Conservation (phyloP, 2,113 vertebrate genomes). For the Macroglossus sobrinus region DNA sequence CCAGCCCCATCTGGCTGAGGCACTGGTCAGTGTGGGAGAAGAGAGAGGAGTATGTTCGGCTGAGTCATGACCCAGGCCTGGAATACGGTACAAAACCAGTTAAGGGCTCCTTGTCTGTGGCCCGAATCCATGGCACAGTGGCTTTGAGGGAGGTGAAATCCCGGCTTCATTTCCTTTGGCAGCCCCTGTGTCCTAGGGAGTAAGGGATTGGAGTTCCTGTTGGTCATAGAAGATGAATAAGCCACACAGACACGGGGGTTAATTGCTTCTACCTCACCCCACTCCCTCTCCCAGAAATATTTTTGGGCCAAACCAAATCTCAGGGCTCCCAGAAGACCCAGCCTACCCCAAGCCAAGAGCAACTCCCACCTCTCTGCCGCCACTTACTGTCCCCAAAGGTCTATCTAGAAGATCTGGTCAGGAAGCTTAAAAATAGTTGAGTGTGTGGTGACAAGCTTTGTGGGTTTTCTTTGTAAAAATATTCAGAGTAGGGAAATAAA, state of each 20-base stretch:
- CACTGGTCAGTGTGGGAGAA: slow-evolving; percentile 68
- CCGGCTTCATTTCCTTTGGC: slow-evolving; percentile 54
- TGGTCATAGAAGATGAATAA: slow-evolving; percentile 45
- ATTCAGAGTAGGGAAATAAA: slow-evolving; percentile 75
- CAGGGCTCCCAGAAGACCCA: slow-evolving; percentile 53
- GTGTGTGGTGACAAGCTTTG: slow-evolving; percentile 71
- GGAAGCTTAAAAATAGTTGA: slow-evolving; percentile 77
- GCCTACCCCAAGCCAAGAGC: slow-evolving; percentile 58
- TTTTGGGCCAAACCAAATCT: slow-evolving; percentile 73
- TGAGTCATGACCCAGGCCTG: slow-evolving; percentile 70
- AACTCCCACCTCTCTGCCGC: slow-evolving; percentile 36
- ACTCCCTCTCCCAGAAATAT: slow-evolving; percentile 61
- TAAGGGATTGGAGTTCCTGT: slow-evolving; percentile 18
- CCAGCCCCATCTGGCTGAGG: slow-evolving; percentile 48
- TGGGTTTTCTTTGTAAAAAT: slow-evolving; percentile 66
- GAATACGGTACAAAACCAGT: slow-evolving; percentile 34
- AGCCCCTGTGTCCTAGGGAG: slow-evolving; percentile 61
- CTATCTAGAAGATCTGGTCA: slow-evolving; percentile 54
- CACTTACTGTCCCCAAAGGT: slow-evolving; percentile 32
- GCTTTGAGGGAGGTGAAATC: background rate
- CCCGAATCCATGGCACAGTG: slow-evolving; percentile 17
- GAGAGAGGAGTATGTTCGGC: slow-evolving; percentile 51
- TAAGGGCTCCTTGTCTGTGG: slow-evolving; percentile 43
- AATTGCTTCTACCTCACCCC: slow-evolving; percentile 58
- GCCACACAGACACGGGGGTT: slow-evolving; percentile 23